These are phyloP conservation scores for Liparis tanakae DNA, from an alignment of 2,797 vertebrate genomes.

Conservation along the genomic window DNA sequence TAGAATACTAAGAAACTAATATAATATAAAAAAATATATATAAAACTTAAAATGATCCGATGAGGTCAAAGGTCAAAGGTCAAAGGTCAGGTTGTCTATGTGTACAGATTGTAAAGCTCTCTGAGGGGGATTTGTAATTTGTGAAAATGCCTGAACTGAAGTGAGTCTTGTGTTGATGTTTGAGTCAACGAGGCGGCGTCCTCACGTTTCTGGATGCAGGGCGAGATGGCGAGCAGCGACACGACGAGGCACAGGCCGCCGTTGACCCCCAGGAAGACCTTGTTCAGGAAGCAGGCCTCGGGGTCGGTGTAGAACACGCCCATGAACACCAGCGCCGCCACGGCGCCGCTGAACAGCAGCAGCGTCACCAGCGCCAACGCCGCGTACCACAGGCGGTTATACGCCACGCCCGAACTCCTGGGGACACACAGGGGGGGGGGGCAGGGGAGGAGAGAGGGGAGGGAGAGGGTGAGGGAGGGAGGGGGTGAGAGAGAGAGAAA, in stretches of 20 bases:
- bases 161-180: too few relatives aligned
- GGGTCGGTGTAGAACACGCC: constrained; percentile 88
- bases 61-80: too few relatives aligned
- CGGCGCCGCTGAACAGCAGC: constrained; percentile 88
- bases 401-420: constrained; percentile 91
- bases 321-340: constrained; percentile 90
- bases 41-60: too few relatives aligned
- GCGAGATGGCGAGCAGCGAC: constrained; percentile 91
- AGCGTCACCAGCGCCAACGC: constrained; percentile 91
- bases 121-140: too few relatives aligned
- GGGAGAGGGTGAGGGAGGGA: not conserved
- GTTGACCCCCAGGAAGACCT: constrained; percentile 92
- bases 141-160: too few relatives aligned
- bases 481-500: too few relatives aligned
- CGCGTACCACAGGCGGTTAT: constrained; percentile 92
- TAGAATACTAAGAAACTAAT: too few relatives aligned
- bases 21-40: too few relatives aligned
- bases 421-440: constrained; percentile 14
- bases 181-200: not conserved
- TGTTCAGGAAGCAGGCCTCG: constrained; percentile 90
- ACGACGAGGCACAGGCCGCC: constrained; percentile 91
- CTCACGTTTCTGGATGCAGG: constrained; percentile 94
- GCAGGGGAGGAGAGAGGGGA: constrained; percentile 1
- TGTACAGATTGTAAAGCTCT: too few relatives aligned
- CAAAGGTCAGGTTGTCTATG: too few relatives aligned